Conservation (phyloP, 2,888 invertebrate species). For the Rhagium mordax region DNA sequence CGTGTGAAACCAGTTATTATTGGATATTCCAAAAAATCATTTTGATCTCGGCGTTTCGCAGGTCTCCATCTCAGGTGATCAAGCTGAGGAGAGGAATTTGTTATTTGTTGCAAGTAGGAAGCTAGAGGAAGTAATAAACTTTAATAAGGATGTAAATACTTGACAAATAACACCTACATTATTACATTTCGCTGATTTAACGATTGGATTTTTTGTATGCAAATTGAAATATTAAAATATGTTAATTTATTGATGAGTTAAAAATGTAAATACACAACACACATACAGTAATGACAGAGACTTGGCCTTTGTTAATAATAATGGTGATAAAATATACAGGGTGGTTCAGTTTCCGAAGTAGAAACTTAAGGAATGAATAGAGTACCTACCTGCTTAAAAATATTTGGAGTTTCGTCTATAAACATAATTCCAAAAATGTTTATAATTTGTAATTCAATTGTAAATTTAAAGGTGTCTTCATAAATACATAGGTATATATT, state of each 20-base stretch:
- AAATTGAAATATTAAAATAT: not conserved
- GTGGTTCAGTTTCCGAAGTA: too few relatives aligned
- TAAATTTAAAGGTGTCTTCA: too few relatives aligned
- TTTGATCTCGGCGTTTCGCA: not conserved
- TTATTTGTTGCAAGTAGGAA: not conserved
- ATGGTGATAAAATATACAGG: not conserved
- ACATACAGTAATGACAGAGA: too few relatives aligned
- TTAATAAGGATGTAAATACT: not conserved
- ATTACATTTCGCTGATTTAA: not conserved
- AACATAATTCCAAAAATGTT: too few relatives aligned
- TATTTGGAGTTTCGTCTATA: too few relatives aligned
- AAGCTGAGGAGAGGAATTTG: not conserved
- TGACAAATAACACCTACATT: not conserved
- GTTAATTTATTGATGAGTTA: not conserved
- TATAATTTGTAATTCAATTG: too few relatives aligned
- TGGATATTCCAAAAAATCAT: constrained; percentile 16
- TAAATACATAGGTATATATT: too few relatives aligned
- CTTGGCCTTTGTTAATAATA: too few relatives aligned
- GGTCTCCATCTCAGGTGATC: not conserved
- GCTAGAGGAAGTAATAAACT: not conserved
- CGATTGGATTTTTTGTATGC: not conserved
- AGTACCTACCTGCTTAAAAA: too few relatives aligned
- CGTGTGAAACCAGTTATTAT: constrained; percentile 48
- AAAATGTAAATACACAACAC: not conserved
- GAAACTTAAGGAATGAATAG: too few relatives aligned